A percentile compares a stretch with the other conserved stretches of the same genome.
These are phyloP conservation scores for Neopelma chrysocephalum DNA, from an alignment of 2,797 vertebrate species.

Conservation along the genomic window DNA sequence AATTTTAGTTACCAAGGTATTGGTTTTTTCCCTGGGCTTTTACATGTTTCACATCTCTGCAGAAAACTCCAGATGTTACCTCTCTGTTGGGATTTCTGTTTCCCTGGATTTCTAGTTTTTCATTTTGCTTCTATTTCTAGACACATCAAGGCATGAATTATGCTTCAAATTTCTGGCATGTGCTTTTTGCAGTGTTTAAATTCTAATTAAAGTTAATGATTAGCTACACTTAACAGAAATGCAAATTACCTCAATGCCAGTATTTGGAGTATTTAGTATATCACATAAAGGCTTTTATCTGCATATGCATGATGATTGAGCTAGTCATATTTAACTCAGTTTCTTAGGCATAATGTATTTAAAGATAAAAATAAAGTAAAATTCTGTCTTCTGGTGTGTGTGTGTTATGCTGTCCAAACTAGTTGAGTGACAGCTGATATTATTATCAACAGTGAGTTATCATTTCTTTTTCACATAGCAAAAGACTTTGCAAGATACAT, in stretches of 20 bases:
- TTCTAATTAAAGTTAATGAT: not conserved
- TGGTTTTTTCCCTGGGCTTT: not conserved
- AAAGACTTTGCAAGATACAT: not conserved
- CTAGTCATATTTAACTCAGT: not conserved
- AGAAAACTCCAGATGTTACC: not conserved
- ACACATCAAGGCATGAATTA: not conserved
- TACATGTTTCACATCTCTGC: not conserved
- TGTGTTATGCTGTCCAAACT: not conserved
- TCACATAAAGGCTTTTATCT: not conserved
- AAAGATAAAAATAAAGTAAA: not conserved
- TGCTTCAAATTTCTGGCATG: not conserved
- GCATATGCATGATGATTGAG: not conserved
- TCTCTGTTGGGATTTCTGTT: not conserved
- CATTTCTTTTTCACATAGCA: not conserved
- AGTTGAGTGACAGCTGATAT: not conserved
- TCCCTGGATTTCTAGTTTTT: not conserved
- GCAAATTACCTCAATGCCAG: not conserved
- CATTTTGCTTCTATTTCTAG: not conserved
- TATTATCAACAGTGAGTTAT: not conserved
- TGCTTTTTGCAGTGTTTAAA: not conserved
- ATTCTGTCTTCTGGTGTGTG: not conserved
- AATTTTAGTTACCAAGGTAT: not conserved
- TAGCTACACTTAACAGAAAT: not conserved
- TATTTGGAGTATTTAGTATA: not conserved
- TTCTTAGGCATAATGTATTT: not conserved